Percentiles rank a stretch among this genome's conserved stretches.
These are phyloP conservation scores for Galeruca laticollis DNA, from an alignment of 2,888 invertebrate genomes.

Conservation along the genomic window DNA sequence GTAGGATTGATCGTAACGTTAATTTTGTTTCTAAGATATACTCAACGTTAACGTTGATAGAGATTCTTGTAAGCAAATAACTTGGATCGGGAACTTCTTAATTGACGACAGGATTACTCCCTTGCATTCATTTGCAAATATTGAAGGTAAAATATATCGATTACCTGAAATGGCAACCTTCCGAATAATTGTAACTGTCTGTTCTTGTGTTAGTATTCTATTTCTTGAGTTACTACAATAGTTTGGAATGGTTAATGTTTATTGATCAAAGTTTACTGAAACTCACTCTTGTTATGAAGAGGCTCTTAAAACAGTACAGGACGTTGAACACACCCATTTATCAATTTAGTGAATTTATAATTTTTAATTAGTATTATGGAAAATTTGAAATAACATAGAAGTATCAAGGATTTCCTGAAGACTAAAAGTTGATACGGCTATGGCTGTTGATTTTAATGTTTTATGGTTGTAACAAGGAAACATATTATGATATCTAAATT, in stretches of 20 bases:
- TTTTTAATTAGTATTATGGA: no score
- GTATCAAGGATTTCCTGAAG: no score
- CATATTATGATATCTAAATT: neutral
- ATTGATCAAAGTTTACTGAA: neutral
- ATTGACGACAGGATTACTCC: conserved; percentile 16
- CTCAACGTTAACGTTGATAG: conserved; percentile 14
- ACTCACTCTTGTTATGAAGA: neutral
- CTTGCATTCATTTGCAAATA: conserved; percentile 14
- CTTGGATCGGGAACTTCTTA: conserved; percentile 20
- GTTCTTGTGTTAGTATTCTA: neutral
- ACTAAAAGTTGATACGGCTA: no score
- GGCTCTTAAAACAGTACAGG: neutral
- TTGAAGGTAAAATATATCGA: conserved; percentile 14
- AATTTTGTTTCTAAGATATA: conserved; percentile 14
- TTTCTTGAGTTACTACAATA: conserved; percentile 4
- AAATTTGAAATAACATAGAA: no score
- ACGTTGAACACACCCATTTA: neutral
- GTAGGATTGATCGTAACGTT: conserved; percentile 11
- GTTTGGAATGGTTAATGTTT: neutral
- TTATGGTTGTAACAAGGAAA: neutral
- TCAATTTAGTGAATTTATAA: no score
- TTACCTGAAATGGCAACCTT: conserved; percentile 1
- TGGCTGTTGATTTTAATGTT: neutral
- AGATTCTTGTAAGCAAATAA: conserved; percentile 18
- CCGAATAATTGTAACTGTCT: neutral